These are phyloP conservation scores for Aplodontia rufa DNA, from an alignment of 2,113 vertebrate genomes.

Conservation along the genomic window DNA sequence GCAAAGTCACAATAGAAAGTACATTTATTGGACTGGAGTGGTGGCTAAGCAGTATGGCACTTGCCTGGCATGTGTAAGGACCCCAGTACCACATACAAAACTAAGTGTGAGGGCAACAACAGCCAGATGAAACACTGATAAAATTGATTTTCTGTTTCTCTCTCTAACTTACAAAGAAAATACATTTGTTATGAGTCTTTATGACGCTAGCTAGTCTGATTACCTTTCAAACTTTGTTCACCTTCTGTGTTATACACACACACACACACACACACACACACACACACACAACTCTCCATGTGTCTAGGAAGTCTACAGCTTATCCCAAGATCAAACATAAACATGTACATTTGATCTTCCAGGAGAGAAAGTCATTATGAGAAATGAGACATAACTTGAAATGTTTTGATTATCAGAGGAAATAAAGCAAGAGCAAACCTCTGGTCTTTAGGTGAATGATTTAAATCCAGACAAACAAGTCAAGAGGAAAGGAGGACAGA, in stretches of 20 bases:
- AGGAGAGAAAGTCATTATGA: neutral
- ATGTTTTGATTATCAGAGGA: constrained; percentile 38
- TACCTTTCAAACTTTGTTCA: neutral
- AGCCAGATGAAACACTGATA: no score
- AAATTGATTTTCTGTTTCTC: no score
- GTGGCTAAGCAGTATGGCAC: no score
- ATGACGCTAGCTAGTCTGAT: neutral
- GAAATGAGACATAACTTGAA: constrained; percentile 25
- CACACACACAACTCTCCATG: neutral
- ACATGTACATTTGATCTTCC: neutral
- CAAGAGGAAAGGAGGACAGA: neutral
- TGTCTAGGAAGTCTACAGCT: neutral
- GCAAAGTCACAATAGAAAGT: neutral
- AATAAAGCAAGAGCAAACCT: constrained; percentile 33
- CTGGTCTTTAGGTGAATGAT: constrained; percentile 2
- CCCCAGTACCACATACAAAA: no score
- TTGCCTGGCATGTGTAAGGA: no score
- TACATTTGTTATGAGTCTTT: neutral
- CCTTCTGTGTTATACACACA: neutral
- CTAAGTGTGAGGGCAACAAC: no score
- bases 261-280: neutral
- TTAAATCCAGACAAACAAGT: constrained; percentile 40
- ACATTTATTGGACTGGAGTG: no score
- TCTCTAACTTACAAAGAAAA: no score
- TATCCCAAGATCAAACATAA: neutral